Evolutionary conservation across 2,113 vertebrate species (phyloP), one percentile per base, ranked within the genome.

Genomic region (Nycticebus coucang): DNA sequence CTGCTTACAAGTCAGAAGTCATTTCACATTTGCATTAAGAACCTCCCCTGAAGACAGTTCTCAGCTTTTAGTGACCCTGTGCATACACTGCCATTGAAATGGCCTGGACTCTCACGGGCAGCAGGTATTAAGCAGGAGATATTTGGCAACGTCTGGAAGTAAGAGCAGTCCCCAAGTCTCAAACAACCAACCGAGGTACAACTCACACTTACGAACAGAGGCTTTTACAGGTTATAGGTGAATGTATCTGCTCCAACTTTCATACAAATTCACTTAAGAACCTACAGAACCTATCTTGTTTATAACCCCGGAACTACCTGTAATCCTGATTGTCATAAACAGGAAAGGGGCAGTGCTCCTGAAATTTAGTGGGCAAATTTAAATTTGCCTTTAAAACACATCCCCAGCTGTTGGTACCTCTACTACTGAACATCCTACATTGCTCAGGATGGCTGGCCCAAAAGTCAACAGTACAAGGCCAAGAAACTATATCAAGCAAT

Each of bases 1-100:
- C 75, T n/a, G 55, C 84, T 91, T 37, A 75, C 53, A 78, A 90
- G 33, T 72, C 50, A 77, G n/a, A 95, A 95, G 77, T 89, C 87
- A 81, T 24, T 83, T 59, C 78, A 21, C 21, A 26, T n/a, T 82
- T 94, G 41, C 82, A 68, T 86, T 75, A 95, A 82, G 68, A 95
- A 64, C 50, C 57, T 79, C 59, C 71, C n/a, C 14, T 68, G 21
- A 91, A 91, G 77, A 88, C 68, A 79, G 21, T 3, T 82, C 88
- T 90, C 84, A 80, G 72, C 68, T 96, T 79, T 85, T 33, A 77
- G 68, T 85, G 87, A 69, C 66, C 75, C 26, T 3, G 5, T 57
- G 12, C 69, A 66, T 3, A 5, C 3, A 18, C 84, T 88, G n/a
- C 30, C 84, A 85, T 7, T 64, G 55, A 64, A 93, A 71, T 50